Evolutionary conservation across 1,140 invertebrate species (phyloP), one percentile per base, ranked within the genome.

Genomic region (roundworm (Caenorhabditis elegans)): DNA sequence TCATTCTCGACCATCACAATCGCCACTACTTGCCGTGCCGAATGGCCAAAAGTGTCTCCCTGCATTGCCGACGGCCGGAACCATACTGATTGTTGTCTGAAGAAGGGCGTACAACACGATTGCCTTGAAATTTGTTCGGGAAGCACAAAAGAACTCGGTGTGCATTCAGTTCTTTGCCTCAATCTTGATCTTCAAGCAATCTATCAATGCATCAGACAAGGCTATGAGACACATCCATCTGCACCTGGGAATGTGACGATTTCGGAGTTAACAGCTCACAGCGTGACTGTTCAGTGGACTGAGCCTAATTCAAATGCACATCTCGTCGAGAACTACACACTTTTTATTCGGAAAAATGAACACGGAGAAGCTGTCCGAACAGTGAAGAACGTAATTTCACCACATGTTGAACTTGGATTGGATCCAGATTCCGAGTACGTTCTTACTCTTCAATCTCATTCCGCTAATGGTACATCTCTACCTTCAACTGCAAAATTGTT

Each of bases 11-110:
- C 77, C 10, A 78, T 83, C 24, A 70, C 76, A 46, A 83, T 83
- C 51, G 79, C 82, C 0, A 83, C 82, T 4, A 43, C 82, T 6
- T 83, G 82, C 19, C 36, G 82, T 22, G 11, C 31, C 31, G 82
- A 83, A 36, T 83, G 82, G 82, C 82, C 82, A 13, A 83, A 83
- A 53, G 82, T 83, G 19, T 60, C 82, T 8, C 82, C 82, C 10
- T 83, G 82, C 24, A 83, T 83, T 46, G 82, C 82, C 1, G 82
- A 83, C 26, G 53, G 65, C 22, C 19, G 82, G 34, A 83, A 83
- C 19, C 82, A 83, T 28, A 83, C 82, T 5, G 82, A 78, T 11
- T 83, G 82, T 36, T 83, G 82, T 79, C 5, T 26, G 5, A 78
- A 53, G 47, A 83, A 83, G 43, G 53, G 53, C 51, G 82, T 83